phyloP scores from a whole-genome alignment of 2,797 vertebrate species.

The Tokudaia muenninki region DNA sequence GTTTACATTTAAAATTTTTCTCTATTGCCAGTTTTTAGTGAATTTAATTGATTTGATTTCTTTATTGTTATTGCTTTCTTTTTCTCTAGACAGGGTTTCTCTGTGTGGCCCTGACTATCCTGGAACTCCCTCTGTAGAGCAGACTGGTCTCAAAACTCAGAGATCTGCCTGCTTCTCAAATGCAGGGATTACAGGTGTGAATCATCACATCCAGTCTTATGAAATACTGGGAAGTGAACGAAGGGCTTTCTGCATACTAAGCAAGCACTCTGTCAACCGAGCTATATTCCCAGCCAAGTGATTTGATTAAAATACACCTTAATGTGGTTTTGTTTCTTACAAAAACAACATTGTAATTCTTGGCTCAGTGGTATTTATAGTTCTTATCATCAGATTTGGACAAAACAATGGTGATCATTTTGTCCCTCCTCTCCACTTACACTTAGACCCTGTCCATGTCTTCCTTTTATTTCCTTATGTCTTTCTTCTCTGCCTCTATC shows the following conservation, averaged over 20 bases:
- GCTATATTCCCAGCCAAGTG: neutral
- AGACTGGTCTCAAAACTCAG: neutral
- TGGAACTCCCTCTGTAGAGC: neutral
- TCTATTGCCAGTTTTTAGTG: neutral
- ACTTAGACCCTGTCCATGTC: neutral
- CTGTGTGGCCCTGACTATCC: neutral
- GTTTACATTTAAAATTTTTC: conserved; percentile 21
- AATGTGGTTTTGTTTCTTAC: neutral
- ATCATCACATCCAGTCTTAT: neutral
- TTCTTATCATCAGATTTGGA: neutral
- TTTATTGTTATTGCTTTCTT: neutral
- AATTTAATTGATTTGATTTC: neutral
- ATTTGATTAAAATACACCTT: neutral
- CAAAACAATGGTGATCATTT: neutral
- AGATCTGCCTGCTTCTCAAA: neutral
- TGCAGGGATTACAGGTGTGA: neutral
- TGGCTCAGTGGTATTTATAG: neutral
- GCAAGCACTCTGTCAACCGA: neutral
- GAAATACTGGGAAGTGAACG: neutral
- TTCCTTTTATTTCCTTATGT: neutral
- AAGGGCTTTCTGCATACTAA: neutral
- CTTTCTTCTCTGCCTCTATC: conserved; percentile 4
- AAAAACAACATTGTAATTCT: neutral
- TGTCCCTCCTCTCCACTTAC: neutral
- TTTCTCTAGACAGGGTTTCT: neutral